Conservation (phyloP, 1,140 invertebrate genomes). For the Calephelis virginiensis region DNA sequence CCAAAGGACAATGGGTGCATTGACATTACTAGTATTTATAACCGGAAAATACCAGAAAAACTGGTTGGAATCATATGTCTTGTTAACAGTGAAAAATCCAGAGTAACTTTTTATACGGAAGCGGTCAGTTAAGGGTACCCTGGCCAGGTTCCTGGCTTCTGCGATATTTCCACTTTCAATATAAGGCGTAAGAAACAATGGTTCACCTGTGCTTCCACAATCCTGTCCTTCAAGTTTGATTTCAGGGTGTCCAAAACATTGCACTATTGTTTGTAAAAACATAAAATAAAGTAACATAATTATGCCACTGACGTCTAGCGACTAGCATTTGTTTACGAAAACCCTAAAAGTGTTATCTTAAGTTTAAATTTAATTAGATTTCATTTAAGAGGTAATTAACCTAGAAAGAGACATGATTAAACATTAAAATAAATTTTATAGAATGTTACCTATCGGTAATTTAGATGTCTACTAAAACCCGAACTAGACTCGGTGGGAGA, state of each 20-base stretch:
- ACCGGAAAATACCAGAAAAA: conserved; percentile 90
- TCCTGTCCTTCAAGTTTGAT: conserved; percentile 64
- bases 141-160: conserved; percentile 52
- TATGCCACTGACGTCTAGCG: neutral
- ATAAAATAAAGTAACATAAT: conserved; percentile 33
- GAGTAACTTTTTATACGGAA: conserved; percentile 78
- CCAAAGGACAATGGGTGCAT: conserved; percentile 86
- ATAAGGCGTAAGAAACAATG: conserved; percentile 83
- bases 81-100: conserved; percentile 86
- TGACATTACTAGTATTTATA: conserved; percentile 65
- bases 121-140: conserved; percentile 63
- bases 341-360: neutral
- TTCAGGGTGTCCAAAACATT: conserved; percentile 55
- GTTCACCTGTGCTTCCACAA: conserved; percentile 78
- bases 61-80: conserved; percentile 82
- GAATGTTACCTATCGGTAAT: too few species aligned
- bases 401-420: too few species aligned
- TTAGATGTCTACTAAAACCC: too few species aligned
- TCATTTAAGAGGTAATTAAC: too few species aligned
- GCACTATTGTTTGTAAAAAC: conserved; percentile 37
- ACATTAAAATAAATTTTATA: too few species aligned
- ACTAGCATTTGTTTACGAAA: neutral
- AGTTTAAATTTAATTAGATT: too few species aligned
- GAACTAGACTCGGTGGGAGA: too few species aligned
- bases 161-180: conserved; percentile 80